Evolutionary conservation across 2,113 vertebrate genomes (phyloP).

Genomic region (Nyctereutes procyonoides): DNA sequence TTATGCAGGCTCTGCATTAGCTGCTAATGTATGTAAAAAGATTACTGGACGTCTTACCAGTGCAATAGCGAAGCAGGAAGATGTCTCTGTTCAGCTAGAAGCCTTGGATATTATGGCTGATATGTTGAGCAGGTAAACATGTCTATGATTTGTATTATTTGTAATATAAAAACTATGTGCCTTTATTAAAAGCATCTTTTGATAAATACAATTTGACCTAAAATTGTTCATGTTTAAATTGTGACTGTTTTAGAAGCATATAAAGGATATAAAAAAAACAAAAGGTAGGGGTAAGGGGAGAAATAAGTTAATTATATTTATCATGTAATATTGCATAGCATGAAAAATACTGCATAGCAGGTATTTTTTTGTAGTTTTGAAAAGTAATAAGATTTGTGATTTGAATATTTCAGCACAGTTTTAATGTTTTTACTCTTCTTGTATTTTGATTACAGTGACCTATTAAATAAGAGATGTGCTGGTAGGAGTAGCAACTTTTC

Average conservation of each 20-base stretch:
- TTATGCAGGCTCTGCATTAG: constrained; percentile 94
- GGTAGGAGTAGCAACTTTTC: not conserved
- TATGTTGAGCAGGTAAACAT: constrained; percentile 97
- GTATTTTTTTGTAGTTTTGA: constrained; percentile 1
- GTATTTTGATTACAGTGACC: not conserved
- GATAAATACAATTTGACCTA: not conserved
- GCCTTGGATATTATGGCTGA: constrained; percentile 99
- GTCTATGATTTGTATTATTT: not conserved
- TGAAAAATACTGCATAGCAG: not conserved
- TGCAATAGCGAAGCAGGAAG: constrained; percentile 99
- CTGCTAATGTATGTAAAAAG: constrained; percentile 99
- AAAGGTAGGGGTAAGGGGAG: not conserved
- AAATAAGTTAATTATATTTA: constrained; percentile 24
- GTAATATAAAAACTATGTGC: not conserved
- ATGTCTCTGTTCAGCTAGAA: constrained; percentile 98
- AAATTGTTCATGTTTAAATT: constrained; percentile 24
- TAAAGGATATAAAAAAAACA: no score
- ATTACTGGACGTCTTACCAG: constrained; percentile 98
- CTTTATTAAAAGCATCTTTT: not conserved
- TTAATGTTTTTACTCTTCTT: constrained; percentile 23
- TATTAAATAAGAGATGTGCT: not conserved
- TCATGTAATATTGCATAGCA: not conserved
- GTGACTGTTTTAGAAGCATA: not conserved
- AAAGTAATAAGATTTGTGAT: constrained; percentile 26
- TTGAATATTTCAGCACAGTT: constrained; percentile 38